phyloP scores from a whole-genome alignment of 2,113 vertebrate species.

The Psilopsiagon aymara region DNA sequence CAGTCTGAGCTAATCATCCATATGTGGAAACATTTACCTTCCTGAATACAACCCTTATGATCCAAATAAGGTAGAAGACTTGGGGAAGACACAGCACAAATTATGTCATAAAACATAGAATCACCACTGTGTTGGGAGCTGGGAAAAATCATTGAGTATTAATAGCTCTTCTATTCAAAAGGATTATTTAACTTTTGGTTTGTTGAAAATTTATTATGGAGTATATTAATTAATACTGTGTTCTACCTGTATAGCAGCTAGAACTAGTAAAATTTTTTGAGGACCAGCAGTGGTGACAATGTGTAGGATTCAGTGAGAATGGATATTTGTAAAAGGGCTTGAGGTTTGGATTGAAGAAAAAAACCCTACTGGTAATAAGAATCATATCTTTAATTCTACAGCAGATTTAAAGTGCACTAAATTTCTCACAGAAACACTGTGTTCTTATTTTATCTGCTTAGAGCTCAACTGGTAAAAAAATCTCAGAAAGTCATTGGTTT shows the following conservation, averaged over 20 bases:
- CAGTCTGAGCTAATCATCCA: not conserved
- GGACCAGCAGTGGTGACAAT: accelerated
- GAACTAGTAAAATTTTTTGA: not conserved
- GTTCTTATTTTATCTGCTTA: not conserved
- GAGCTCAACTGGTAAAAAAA: not conserved
- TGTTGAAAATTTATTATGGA: not conserved
- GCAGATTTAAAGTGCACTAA: not conserved
- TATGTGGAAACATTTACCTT: constrained; percentile 24
- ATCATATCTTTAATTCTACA: not conserved
- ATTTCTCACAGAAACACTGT: not conserved
- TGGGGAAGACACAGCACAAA: not conserved
- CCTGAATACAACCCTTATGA: not conserved
- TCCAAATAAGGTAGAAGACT: not conserved
- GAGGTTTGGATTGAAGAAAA: not conserved
- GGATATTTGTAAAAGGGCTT: not conserved
- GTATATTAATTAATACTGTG: not conserved
- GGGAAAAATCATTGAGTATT: not conserved
- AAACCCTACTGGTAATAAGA: not conserved
- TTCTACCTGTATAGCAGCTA: not conserved
- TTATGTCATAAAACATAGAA: not conserved
- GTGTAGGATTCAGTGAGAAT: not conserved
- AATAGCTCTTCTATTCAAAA: not conserved
- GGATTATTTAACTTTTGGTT: not conserved
- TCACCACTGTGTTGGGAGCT: not conserved
- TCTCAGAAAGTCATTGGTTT: accelerated